These are phyloP conservation scores for Lordiphosa fenestrarum DNA, from an alignment of 2,888 invertebrate species.

Conservation along the genomic window DNA sequence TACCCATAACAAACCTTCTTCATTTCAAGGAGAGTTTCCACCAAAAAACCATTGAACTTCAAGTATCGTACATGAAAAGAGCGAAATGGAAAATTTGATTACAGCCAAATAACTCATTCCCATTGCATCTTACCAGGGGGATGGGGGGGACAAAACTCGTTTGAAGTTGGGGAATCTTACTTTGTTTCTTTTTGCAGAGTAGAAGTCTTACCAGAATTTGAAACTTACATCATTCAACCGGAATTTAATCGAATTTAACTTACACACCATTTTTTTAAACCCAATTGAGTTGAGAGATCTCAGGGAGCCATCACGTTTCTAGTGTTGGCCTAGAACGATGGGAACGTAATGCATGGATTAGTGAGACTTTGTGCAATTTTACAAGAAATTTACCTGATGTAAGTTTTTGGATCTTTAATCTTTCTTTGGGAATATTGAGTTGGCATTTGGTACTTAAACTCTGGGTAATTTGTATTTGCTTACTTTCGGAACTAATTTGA, in stretches of 20 bases:
- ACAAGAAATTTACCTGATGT: slow-evolving; percentile 60
- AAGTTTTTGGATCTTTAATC: slow-evolving; percentile 23
- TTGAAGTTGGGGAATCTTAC: no score
- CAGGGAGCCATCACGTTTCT: slow-evolving; percentile 58
- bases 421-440: slow-evolving; percentile 9
- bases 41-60: slow-evolving; percentile 18
- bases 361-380: slow-evolving; percentile 57
- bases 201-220: slow-evolving; percentile 28
- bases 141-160: no score
- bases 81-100: slow-evolving; percentile 55
- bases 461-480: slow-evolving; percentile 1
- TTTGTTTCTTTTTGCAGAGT: not conserved
- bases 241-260: slow-evolving; percentile 27
- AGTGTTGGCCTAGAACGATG: slow-evolving; percentile 73
- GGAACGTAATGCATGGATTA: slow-evolving; percentile 57
- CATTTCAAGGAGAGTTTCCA: slow-evolving; percentile 22
- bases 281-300: slow-evolving; percentile 23
- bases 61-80: slow-evolving; percentile 64
- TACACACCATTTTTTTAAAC: slow-evolving; percentile 26
- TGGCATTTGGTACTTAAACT: slow-evolving; percentile 2
- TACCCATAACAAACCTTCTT: slow-evolving; percentile 58
- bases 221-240: slow-evolving; percentile 24
- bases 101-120: slow-evolving; percentile 33
- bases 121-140: slow-evolving; percentile 5
- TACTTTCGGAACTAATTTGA: slow-evolving; percentile 18